Evolutionary conservation across 1,140 invertebrate species (phyloP), one percentile per base, ranked within the genome.

Genomic region (Reticulitermes speratus): DNA sequence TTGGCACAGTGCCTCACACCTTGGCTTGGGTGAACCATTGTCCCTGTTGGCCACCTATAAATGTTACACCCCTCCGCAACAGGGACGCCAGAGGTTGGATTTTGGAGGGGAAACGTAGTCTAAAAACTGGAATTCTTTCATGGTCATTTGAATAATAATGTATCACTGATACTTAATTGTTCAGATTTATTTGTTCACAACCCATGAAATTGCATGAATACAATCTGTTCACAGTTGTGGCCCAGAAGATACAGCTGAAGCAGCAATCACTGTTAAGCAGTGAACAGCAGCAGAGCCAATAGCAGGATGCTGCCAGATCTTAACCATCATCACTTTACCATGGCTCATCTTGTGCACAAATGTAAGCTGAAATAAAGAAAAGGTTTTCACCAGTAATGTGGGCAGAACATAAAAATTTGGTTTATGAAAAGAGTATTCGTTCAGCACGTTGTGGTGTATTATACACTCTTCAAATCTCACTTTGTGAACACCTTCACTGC

Each of bases 181-280:
- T 55, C 16, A 19, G 16, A 55, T 55, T 55, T 55, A 12, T 21
- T 48, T 48, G 45, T 48, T 48, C 38, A 38, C 38, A 38, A 38
- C 38, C 14, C 7, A 16, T 48, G 14, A 12, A 48, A 48, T 48
- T 48, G 14, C 45, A 55, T 55, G 14, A 55, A 55, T 55, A 16
- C 52, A 55, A 55, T 55, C 52, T 55, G 52, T 55, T 55, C 19
- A 55, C 52, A 55, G 52, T 55, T 55, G 52, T 55, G 52, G 52
- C 14, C 14, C 52, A 55, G 52, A 55, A 55, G 21, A 84, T 86
- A 82, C 82, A 86, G 52, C 48, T 38, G 30, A 44, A 69, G 38
- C 55, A 84, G 12, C 85, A 83, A 32, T 69, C 82, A 30, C 87
- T 84, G 65, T 48, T 84, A 52, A 44, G 45, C 55, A 32, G 30